A percentile compares a stretch with the other conserved stretches of the same genome.
Conservation (phyloP, 2,888 invertebrate species). For the Aporophyla nigra region DNA sequence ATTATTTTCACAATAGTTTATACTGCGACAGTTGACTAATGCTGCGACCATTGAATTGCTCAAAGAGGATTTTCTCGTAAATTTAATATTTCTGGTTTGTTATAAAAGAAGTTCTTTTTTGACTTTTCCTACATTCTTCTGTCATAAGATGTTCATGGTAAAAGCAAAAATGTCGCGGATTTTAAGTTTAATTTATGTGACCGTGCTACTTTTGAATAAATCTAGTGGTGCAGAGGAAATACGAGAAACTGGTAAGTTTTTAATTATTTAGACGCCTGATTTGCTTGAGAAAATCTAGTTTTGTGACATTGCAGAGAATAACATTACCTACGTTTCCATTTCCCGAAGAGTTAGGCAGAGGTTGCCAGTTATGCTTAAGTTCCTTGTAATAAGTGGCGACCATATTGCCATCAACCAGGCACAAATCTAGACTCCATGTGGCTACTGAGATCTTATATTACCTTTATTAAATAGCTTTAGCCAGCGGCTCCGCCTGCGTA, state of each 20-base stretch:
- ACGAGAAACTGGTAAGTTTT: constrained; percentile 28
- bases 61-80: background rate
- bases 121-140: constrained; percentile 1
- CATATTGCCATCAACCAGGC: no score
- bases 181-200: constrained; percentile 40
- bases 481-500: no score
- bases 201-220: constrained; percentile 16
- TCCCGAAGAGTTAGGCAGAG: no score
- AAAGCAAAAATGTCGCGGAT: constrained; percentile 39
- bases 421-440: no score
- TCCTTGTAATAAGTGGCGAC: no score
- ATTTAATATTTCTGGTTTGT: background rate
- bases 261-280: background rate
- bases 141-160: constrained; percentile 15
- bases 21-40: background rate
- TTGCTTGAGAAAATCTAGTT: no score
- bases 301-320: no score
- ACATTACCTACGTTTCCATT: no score
- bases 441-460: no score
- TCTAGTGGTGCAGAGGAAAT: constrained; percentile 35
- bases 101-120: constrained; percentile 11
- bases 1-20: background rate
- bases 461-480: no score
- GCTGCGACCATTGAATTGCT: background rate
- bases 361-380: no score